These are phyloP conservation scores for Malthinus seriepunctatus DNA, from an alignment of 2,888 invertebrate genomes.

Conservation along the genomic window DNA sequence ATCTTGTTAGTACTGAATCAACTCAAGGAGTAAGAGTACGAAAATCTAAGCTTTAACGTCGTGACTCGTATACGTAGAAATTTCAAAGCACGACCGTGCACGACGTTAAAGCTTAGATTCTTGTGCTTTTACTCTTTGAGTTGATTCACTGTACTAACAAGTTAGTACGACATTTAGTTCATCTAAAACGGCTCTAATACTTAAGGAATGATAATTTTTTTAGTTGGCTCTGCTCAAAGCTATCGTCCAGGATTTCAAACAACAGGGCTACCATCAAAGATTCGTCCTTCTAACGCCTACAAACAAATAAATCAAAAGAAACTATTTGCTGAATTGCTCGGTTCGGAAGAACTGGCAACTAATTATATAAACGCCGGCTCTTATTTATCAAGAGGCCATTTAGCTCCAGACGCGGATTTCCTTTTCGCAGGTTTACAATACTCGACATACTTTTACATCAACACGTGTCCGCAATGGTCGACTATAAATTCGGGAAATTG, in stretches of 20 bases:
- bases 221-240: conserved; percentile 42
- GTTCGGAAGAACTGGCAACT: conserved; percentile 40
- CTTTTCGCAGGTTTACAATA: conserved; percentile 55
- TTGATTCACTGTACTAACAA: too few species aligned
- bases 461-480: conserved; percentile 59
- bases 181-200: neutral
- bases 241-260: conserved; percentile 48
- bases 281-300: conserved; percentile 42
- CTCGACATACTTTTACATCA: conserved; percentile 58
- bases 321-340: conserved; percentile 47
- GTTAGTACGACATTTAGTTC: too few species aligned
- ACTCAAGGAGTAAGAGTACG: too few species aligned
- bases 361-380: conserved; percentile 46
- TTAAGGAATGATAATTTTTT: neutral
- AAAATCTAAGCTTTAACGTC: too few species aligned
- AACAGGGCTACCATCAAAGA: conserved; percentile 42
- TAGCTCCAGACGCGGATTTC: conserved; percentile 60
- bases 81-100: too few species aligned
- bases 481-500: conserved; percentile 58
- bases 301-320: conserved; percentile 46
- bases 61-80: too few species aligned
- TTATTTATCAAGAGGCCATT: conserved; percentile 56
- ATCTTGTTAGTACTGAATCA: too few species aligned
- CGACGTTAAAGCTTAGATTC: too few species aligned
- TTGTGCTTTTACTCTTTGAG: too few species aligned